These are phyloP conservation scores for Chaenogobius annularis DNA, from an alignment of 2,113 vertebrate species.

Conservation along the genomic window DNA sequence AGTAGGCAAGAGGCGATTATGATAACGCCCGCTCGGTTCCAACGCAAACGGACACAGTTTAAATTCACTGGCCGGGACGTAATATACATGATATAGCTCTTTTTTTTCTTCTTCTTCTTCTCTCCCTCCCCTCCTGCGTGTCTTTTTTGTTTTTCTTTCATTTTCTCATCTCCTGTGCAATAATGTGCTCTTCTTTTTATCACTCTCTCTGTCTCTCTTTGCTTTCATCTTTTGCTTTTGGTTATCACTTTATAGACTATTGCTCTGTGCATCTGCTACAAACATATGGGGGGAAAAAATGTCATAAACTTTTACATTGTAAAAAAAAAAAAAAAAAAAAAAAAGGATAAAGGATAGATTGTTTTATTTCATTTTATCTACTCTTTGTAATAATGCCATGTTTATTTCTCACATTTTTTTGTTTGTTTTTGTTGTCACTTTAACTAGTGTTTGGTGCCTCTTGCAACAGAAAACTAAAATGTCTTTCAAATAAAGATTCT, in stretches of 20 bases:
- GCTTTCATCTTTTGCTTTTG: not conserved
- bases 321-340: not conserved
- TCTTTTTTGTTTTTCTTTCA: constrained; percentile 21
- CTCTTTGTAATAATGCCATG: not conserved
- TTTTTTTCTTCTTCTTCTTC: constrained; percentile 26
- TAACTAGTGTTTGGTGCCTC: not conserved
- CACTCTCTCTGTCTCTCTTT: not conserved
- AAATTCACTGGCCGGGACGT: constrained; percentile 80
- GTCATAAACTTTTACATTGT: constrained; percentile 16
- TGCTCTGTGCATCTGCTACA: constrained; percentile 24
- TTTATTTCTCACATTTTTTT: not conserved
- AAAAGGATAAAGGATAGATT: not conserved
- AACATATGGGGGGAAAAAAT: constrained; percentile 21
- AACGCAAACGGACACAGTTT: constrained; percentile 87
- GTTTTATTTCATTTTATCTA: too few relatives aligned
- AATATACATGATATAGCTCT: constrained; percentile 82
- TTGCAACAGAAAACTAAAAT: not conserved
- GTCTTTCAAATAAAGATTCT: not conserved
- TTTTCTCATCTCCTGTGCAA: constrained; percentile 20
- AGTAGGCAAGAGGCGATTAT: constrained; percentile 98
- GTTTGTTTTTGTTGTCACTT: not conserved
- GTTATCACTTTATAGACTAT: constrained; percentile 5
- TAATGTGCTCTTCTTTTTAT: not conserved
- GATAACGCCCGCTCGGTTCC: constrained; percentile 96
- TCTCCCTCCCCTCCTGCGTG: constrained; percentile 63